A percentile compares a stretch with the other conserved stretches of the same genome.
These are phyloP conservation scores for Capitella teleta DNA, from an alignment of 1,140 invertebrate genomes.

Conservation along the genomic window DNA sequence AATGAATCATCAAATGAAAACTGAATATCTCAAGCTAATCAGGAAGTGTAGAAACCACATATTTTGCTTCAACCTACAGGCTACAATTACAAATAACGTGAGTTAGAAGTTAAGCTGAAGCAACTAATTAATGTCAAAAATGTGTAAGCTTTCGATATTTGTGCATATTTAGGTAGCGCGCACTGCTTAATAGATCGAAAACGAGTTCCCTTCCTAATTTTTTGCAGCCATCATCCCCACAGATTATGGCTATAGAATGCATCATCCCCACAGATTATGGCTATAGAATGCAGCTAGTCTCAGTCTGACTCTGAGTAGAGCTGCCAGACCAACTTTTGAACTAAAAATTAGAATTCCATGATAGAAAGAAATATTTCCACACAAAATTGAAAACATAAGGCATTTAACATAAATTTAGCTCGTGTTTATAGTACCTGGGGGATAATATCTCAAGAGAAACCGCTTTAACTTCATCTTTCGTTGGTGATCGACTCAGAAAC, in stretches of 20 bases:
- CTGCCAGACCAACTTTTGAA: not conserved
- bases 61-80: slow-evolving; percentile 1
- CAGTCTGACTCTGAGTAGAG: not conserved
- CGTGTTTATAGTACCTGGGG: slow-evolving; percentile 26
- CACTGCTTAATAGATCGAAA: not conserved
- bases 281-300: not conserved
- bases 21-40: not conserved
- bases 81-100: not conserved
- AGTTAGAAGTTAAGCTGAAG: not conserved
- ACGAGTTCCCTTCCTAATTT: too few relatives aligned
- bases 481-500: not conserved
- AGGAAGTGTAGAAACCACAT: not conserved
- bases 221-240: too few relatives aligned
- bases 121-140: not conserved
- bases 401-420: not conserved
- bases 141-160: not conserved
- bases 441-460: slow-evolving; percentile 39
- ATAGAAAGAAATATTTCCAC: not conserved
- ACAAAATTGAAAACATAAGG: not conserved
- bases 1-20: not conserved
- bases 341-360: not conserved
- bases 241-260: too few relatives aligned
- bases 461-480: slow-evolving; percentile 36
- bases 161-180: not conserved
- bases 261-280: not conserved